Conservation (phyloP, 2,113 vertebrate species). For the Myodes glareolus region DNA sequence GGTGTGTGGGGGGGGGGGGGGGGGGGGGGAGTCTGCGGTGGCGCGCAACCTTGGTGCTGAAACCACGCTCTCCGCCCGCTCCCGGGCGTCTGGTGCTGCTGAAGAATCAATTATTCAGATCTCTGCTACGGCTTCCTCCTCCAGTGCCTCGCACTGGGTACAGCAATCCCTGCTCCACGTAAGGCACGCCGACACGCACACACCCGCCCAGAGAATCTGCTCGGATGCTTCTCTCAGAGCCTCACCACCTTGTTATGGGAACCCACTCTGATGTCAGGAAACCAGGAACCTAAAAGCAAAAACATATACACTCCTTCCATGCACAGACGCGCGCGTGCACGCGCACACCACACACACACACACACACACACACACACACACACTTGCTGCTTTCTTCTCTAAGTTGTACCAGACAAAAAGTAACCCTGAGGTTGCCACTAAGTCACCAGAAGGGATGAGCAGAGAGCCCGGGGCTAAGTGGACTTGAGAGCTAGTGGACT, state of each 20-base stretch:
- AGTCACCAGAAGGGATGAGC: constrained; percentile 25
- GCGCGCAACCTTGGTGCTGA: constrained; percentile 62
- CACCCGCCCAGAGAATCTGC: constrained; percentile 59
- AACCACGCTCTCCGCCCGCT: constrained; percentile 74
- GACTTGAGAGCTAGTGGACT: neutral
- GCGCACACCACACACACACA: neutral
- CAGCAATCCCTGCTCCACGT: constrained; percentile 64
- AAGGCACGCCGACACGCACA: constrained; percentile 64
- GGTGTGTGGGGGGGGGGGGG: constrained; percentile 32
- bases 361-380: neutral
- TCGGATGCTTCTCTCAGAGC: constrained; percentile 47
- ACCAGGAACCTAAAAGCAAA: constrained; percentile 36
- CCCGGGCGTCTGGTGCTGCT: constrained; percentile 70
- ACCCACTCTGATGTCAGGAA: constrained; percentile 61
- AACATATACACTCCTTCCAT: neutral
- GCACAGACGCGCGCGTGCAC: neutral
- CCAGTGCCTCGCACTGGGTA: constrained; percentile 65
- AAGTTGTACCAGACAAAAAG: constrained; percentile 56
- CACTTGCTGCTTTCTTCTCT: constrained; percentile 52
- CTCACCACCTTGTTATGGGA: constrained; percentile 51
- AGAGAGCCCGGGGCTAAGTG: neutral
- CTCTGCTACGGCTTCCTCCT: constrained; percentile 66
- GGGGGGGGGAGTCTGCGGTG: constrained; percentile 17
- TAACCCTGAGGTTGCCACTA: constrained; percentile 9
- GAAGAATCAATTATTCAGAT: constrained; percentile 80